These are phyloP conservation scores for Tenualosa thibaudeaui DNA, from an alignment of 2,797 vertebrate genomes.

Conservation along the genomic window DNA sequence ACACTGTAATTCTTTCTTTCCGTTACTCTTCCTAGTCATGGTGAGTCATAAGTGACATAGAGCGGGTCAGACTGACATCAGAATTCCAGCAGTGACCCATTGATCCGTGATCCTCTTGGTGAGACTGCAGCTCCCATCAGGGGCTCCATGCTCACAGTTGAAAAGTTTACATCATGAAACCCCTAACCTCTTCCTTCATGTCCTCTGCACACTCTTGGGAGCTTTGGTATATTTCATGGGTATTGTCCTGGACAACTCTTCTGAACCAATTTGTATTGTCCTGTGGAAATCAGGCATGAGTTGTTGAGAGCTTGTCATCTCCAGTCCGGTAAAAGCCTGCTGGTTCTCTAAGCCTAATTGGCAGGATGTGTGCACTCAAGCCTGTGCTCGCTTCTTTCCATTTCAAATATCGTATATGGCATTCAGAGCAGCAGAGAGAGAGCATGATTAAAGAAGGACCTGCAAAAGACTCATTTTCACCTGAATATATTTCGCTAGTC, in stretches of 20 bases:
- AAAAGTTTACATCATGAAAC: constrained; percentile 49
- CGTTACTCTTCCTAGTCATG: not conserved
- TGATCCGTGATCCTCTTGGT: constrained; percentile 35
- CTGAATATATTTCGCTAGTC: too few species aligned
- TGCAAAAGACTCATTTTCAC: not conserved
- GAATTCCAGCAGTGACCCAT: constrained; percentile 41
- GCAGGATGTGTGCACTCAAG: constrained; percentile 54
- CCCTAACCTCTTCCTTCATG: constrained; percentile 31
- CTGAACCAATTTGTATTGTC: constrained; percentile 47
- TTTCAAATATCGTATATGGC: constrained; percentile 24
- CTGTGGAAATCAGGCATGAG: constrained; percentile 56
- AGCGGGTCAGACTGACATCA: constrained; percentile 27
- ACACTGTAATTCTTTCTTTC: not conserved
- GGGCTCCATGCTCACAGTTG: constrained; percentile 48
- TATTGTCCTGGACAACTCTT: constrained; percentile 30
- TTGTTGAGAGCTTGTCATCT: constrained; percentile 51
- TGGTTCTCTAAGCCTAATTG: constrained; percentile 58
- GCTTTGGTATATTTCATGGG: constrained; percentile 37
- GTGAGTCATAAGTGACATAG: not conserved
- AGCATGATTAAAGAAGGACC: not conserved
- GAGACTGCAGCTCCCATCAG: constrained; percentile 39
- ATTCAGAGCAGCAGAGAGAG: not conserved
- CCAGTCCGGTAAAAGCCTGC: constrained; percentile 55
- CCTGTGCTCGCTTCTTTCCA: constrained; percentile 36
- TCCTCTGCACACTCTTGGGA: not conserved